Conservation (phyloP, 64 coral and sea anemone genomes). For the Orbicella faveolata region DNA sequence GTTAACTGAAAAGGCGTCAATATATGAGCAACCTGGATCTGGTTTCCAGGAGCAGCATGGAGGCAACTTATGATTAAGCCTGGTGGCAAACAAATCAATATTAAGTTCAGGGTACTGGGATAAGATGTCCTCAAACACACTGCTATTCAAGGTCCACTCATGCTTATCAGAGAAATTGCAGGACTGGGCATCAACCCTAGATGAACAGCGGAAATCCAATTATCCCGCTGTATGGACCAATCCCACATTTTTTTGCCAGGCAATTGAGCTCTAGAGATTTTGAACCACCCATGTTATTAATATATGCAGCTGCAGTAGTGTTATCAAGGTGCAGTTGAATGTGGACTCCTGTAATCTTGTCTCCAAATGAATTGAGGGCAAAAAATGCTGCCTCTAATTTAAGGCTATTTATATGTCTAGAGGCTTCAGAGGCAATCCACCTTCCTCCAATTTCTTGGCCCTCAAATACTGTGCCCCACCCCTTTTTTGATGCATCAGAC, state of each 20-base stretch:
- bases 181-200: no score
- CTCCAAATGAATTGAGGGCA: slow-evolving; percentile 50
- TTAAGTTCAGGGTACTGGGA: slow-evolving; percentile 24
- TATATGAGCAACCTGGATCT: neutral
- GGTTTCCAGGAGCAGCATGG: slow-evolving; percentile 36
- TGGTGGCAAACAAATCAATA: slow-evolving; percentile 30
- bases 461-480: slow-evolving; percentile 50
- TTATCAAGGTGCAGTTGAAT: slow-evolving; percentile 58
- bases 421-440: neutral
- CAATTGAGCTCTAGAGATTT: no score
- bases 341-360: slow-evolving; percentile 19
- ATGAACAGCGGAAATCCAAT: no score
- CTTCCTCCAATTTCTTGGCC: slow-evolving; percentile 41
- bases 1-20: slow-evolving; percentile 49
- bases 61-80: slow-evolving; percentile 19
- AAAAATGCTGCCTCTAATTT: slow-evolving; percentile 49
- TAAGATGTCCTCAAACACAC: slow-evolving; percentile 39
- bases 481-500: slow-evolving; percentile 55
- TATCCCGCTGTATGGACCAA: no score
- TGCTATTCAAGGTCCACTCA: no score
- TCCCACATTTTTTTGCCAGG: no score
- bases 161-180: no score
- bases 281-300: neutral
- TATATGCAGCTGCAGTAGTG: slow-evolving; percentile 35
- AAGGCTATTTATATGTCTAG: slow-evolving; percentile 43